Conservation (phyloP, 2,888 invertebrate genomes). For the Leptopilina myrica region DNA sequence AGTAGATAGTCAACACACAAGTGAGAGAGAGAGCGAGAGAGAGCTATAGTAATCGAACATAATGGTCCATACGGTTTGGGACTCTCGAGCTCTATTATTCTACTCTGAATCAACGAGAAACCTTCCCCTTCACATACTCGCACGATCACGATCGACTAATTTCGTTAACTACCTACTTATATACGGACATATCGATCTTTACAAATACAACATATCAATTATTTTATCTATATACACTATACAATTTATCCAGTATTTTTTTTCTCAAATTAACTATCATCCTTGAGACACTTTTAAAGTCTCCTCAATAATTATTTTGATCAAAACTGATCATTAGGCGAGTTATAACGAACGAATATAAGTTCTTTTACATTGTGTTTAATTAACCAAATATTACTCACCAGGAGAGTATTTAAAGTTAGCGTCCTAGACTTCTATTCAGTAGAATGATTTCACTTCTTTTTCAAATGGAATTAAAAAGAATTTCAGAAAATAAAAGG, state of each 20-base stretch:
- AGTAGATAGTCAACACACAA: conserved; percentile 43
- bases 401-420: not conserved
- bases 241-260: conserved; percentile 35
- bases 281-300: not conserved
- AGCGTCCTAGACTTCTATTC: not conserved
- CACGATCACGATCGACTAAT: conserved; percentile 61
- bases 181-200: conserved; percentile 56
- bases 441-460: not conserved
- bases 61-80: conserved; percentile 50
- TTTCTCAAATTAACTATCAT: conserved; percentile 61
- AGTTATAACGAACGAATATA: not conserved
- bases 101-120: conserved; percentile 55
- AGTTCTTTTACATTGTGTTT: no score
- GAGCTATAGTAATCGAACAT: conserved; percentile 52
- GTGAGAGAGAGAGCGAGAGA: not conserved
- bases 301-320: conserved; percentile 1
- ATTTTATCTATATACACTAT: no score
- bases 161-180: conserved; percentile 64
- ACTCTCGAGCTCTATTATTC: conserved; percentile 62
- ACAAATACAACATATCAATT: no score
- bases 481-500: not conserved
- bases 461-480: not conserved
- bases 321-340: not conserved
- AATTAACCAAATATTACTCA: not conserved
- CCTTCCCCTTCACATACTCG: conserved; percentile 49